These are phyloP conservation scores for Mimumesa dahlbomi DNA, from an alignment of 2,888 invertebrate species.

Conservation along the genomic window DNA sequence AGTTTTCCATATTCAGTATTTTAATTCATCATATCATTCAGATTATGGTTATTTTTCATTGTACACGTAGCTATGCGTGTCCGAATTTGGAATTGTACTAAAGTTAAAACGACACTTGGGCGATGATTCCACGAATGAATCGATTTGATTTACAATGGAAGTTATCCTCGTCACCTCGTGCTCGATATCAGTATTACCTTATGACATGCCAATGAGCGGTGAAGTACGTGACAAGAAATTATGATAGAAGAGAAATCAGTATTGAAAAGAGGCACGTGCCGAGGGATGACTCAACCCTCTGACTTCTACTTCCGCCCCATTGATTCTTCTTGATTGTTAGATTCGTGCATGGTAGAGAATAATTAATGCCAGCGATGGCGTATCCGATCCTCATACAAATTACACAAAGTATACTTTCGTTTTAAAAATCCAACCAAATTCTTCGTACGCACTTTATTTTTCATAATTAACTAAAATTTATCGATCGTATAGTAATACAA, in stretches of 20 bases:
- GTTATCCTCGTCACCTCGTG: background rate
- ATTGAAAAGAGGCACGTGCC: constrained; percentile 35
- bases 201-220: constrained; percentile 31
- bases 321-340: constrained; percentile 19
- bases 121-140: background rate
- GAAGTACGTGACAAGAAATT: constrained; percentile 52
- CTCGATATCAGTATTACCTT: constrained; percentile 28
- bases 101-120: no score
- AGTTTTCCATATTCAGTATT: no score
- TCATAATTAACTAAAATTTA: no score
- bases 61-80: no score
- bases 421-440: no score
- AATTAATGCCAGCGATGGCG: background rate
- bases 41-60: no score
- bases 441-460: no score
- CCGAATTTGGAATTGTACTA: no score
- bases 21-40: no score
- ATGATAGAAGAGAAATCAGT: constrained; percentile 42
- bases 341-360: constrained; percentile 18
- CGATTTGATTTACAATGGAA: background rate
- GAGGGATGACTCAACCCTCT: constrained; percentile 22
- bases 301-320: constrained; percentile 28
- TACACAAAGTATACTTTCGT: background rate
- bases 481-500: no score
- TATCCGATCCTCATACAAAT: background rate